These are phyloP conservation scores for Nixonia krombeini DNA, from an alignment of 1,140 invertebrate species.

Conservation along the genomic window DNA sequence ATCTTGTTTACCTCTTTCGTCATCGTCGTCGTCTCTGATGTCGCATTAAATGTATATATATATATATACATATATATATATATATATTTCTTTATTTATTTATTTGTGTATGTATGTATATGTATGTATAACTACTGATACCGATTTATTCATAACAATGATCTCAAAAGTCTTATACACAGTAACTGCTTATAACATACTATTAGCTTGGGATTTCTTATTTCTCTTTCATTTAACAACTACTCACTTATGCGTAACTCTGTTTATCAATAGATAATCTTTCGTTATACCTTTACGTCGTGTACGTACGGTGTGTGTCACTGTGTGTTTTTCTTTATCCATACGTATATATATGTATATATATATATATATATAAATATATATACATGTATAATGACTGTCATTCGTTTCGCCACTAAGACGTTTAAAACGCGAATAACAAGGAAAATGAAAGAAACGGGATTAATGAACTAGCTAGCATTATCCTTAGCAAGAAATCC, in stretches of 20 bases:
- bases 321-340: conserved; percentile 5
- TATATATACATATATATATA: conserved; percentile 45
- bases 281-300: conserved; percentile 39
- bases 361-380: not conserved
- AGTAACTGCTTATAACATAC: conserved; percentile 51
- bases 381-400: conserved; percentile 3
- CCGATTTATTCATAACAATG: conserved; percentile 52
- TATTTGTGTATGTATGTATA: conserved; percentile 38
- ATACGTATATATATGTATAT: conserved; percentile 1
- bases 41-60: conserved; percentile 43
- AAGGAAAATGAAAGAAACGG: conserved; percentile 12
- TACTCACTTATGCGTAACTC: conserved; percentile 40
- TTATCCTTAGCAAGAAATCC: conserved; percentile 13
- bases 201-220: conserved; percentile 53
- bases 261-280: conserved; percentile 47
- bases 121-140: conserved; percentile 47
- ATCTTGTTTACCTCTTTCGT: too few relatives aligned
- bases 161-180: conserved; percentile 55
- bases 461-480: conserved; percentile 6
- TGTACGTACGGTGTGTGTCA: conserved; percentile 18
- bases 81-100: conserved; percentile 30
- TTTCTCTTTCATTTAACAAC: conserved; percentile 43
- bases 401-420: conserved; percentile 12
- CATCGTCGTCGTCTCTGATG: conserved; percentile 58
- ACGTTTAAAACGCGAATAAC: conserved; percentile 10